Percentiles rank a stretch among this genome's conserved stretches.
Conservation (phyloP, 2,888 invertebrate species). For the Lithophane leautieri region DNA sequence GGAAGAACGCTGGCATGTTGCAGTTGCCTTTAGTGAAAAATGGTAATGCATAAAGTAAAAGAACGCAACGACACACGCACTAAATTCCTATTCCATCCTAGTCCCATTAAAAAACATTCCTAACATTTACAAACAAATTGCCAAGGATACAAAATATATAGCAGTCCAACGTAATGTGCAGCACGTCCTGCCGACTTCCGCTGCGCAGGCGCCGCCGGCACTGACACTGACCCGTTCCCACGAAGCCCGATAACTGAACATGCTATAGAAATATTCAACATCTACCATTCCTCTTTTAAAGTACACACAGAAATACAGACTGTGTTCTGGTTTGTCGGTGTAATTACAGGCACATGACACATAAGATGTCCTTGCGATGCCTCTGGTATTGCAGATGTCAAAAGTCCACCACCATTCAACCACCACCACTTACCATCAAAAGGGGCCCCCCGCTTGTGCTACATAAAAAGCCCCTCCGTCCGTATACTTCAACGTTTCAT, state of each 20-base stretch:
- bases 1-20: not conserved
- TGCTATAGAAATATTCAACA: constrained; percentile 42
- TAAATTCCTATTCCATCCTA: constrained; percentile 32
- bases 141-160: constrained; percentile 61
- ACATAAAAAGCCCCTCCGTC: not conserved
- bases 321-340: not conserved
- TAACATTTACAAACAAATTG: constrained; percentile 51
- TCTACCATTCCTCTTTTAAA: not conserved
- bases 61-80: not conserved
- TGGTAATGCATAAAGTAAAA: not conserved
- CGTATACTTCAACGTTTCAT: not conserved
- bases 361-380: not conserved
- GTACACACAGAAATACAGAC: not conserved
- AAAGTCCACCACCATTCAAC: too few relatives aligned
- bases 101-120: constrained; percentile 48
- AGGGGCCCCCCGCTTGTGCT: not conserved
- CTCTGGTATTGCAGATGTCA: not conserved
- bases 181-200: constrained; percentile 80
- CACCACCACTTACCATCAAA: constrained; percentile 14
- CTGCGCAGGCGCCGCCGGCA: constrained; percentile 75
- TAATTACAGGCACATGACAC: not conserved
- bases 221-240: constrained; percentile 81
- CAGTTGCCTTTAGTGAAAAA: not conserved
- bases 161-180: constrained; percentile 64
- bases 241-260: constrained; percentile 63